These are phyloP conservation scores for Trachelus troglodyta DNA, from an alignment of 2,888 invertebrate species.

Conservation along the genomic window DNA sequence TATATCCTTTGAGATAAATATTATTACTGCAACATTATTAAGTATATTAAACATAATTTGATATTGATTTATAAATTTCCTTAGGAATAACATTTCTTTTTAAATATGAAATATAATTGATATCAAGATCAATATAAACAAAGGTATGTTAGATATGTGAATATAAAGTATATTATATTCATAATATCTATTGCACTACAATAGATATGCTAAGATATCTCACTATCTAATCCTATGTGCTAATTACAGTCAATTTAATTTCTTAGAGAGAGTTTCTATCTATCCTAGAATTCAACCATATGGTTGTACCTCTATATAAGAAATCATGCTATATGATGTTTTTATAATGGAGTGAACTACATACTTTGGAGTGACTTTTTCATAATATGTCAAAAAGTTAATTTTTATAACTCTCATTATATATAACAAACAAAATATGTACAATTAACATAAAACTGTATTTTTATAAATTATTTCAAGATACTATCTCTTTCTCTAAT, in stretches of 20 bases:
- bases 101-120: constrained; percentile 5
- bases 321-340: not conserved
- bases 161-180: not conserved
- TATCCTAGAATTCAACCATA: not conserved
- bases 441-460: not conserved
- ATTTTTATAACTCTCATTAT: not conserved
- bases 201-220: not conserved
- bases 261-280: not conserved
- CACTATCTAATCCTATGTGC: not conserved
- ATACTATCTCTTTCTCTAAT: not conserved
- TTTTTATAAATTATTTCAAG: not conserved
- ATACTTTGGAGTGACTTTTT: not conserved
- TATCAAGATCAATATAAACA: not conserved
- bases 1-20: not conserved
- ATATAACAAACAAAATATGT: not conserved
- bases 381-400: not conserved
- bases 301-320: not conserved
- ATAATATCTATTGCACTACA: not conserved
- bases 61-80: not conserved
- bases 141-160: not conserved
- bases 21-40: not conserved
- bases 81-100: not conserved
- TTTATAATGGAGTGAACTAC: not conserved
- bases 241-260: not conserved
- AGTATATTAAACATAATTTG: not conserved